Conservation (phyloP, 1,140 invertebrate species). For the Ceratina japonica region DNA sequence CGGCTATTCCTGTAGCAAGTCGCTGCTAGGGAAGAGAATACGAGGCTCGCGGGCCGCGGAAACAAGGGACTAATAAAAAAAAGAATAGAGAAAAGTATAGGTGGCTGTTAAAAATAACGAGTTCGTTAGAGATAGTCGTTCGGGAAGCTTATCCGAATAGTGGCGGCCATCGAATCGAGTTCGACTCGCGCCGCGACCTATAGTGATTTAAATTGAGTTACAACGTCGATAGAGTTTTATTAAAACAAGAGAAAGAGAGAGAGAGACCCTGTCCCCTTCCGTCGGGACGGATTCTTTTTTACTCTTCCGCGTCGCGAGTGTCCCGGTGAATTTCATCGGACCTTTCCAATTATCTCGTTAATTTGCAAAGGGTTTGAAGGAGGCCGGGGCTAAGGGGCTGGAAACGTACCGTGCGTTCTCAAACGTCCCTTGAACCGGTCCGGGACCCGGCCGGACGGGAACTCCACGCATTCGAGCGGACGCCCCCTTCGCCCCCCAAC, state of each 20-base stretch:
- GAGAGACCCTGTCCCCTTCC: too few relatives aligned
- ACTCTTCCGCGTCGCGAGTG: not conserved
- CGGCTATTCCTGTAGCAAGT: too few relatives aligned
- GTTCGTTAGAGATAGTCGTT: conserved; percentile 45
- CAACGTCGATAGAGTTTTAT: conserved; percentile 31
- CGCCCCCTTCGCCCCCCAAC: too few relatives aligned
- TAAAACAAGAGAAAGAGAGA: not conserved
- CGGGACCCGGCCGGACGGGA: too few relatives aligned
- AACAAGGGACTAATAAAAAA: conserved; percentile 17
- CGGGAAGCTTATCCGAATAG: conserved; percentile 26
- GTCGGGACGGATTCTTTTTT: not conserved
- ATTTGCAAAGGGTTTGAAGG: not conserved
- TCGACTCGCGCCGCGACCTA: conserved; percentile 19
- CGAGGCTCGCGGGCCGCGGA: not conserved
- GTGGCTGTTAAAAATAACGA: conserved; percentile 48
- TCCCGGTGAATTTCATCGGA: too few relatives aligned
- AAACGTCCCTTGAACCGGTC: not conserved
- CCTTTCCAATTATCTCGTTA: conserved; percentile 16
- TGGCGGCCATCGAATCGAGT: conserved; percentile 32
- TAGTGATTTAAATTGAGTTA: conserved; percentile 47
- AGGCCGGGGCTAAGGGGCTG: not conserved
- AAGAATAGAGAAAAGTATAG: not conserved
- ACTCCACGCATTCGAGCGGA: not conserved
- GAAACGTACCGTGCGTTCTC: not conserved
- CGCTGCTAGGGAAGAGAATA: not conserved